Evolutionary conservation across 2,888 invertebrate genomes (phyloP).

Genomic region (Heteropelma amictum): DNA sequence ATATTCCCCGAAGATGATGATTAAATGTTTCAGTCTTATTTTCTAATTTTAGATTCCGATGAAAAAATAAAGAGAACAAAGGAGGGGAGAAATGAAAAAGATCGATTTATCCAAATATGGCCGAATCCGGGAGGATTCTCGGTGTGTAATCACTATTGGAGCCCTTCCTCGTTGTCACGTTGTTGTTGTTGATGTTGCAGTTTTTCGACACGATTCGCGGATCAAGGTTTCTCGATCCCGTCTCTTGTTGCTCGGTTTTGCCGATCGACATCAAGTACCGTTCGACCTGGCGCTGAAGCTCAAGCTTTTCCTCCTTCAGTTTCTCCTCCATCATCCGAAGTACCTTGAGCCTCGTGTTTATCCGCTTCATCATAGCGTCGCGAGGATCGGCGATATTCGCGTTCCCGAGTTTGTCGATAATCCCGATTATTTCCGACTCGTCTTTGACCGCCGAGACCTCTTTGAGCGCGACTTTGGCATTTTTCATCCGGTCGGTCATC

Average conservation of each 20-base stretch:
- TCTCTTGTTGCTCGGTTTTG: not conserved
- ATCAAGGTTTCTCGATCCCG: not conserved
- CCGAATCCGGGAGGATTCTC: slow-evolving; percentile 31
- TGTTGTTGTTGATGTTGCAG: not conserved
- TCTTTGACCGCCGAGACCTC: not conserved
- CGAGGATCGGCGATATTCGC: slow-evolving; percentile 47
- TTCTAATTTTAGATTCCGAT: not conserved
- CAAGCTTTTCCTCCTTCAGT: slow-evolving; percentile 40
- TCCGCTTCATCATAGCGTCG: slow-evolving; percentile 36
- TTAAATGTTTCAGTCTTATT: slow-evolving; percentile 10
- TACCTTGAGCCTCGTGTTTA: slow-evolving; percentile 27
- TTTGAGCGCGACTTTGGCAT: not conserved
- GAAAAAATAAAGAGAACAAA: not conserved
- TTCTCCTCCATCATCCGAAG: slow-evolving; percentile 31
- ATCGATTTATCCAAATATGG: slow-evolving; percentile 21
- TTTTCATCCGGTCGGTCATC: not conserved
- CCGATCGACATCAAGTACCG: slow-evolving; percentile 31
- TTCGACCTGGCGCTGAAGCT: slow-evolving; percentile 33
- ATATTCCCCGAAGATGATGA: not conserved
- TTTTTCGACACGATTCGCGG: slow-evolving; percentile 1
- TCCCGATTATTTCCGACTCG: not conserved
- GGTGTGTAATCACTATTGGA: not conserved
- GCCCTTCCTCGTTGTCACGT: not conserved
- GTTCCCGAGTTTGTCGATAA: slow-evolving; percentile 36
- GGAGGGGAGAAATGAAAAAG: not conserved